A percentile compares a stretch with the other conserved stretches of the same genome.
Conservation (phyloP, 2,888 invertebrate genomes). For the Ceramica pisi region DNA sequence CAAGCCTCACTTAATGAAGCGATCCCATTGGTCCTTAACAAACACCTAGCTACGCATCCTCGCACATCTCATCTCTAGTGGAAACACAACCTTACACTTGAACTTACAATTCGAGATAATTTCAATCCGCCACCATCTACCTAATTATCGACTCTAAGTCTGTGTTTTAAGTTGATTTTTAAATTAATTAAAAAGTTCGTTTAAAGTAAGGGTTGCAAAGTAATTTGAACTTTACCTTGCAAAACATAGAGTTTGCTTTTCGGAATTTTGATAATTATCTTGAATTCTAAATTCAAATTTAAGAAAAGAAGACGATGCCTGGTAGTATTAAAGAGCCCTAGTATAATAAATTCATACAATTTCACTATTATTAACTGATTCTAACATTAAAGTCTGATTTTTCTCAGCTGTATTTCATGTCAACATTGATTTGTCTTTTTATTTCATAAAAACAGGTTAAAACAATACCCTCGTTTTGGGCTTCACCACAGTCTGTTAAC, state of each 20-base stretch:
- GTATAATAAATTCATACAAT: slow-evolving; percentile 11
- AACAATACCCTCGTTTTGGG: neutral
- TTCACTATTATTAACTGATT: neutral
- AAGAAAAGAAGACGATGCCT: neutral
- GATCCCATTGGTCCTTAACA: too few species aligned
- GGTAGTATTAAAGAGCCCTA: neutral
- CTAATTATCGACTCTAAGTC: too few species aligned
- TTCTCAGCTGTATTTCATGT: slow-evolving; percentile 10
- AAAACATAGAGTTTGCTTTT: neutral
- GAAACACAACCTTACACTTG: neutral
- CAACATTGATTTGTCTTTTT: neutral
- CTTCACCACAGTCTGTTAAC: too few species aligned
- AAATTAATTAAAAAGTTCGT: too few species aligned
- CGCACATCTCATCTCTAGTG: too few species aligned
- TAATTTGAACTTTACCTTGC: neutral
- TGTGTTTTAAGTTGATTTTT: neutral
- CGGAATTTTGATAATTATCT: neutral
- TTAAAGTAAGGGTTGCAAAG: neutral
- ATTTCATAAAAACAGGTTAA: neutral
- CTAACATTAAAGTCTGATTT: slow-evolving; percentile 5
- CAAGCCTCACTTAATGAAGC: too few species aligned
- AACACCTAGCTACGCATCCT: too few species aligned
- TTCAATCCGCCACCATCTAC: neutral
- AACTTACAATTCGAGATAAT: neutral
- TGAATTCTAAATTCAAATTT: neutral